Conservation (phyloP, 2,888 invertebrate genomes). For the Chrysopilus asiliformis region DNA sequence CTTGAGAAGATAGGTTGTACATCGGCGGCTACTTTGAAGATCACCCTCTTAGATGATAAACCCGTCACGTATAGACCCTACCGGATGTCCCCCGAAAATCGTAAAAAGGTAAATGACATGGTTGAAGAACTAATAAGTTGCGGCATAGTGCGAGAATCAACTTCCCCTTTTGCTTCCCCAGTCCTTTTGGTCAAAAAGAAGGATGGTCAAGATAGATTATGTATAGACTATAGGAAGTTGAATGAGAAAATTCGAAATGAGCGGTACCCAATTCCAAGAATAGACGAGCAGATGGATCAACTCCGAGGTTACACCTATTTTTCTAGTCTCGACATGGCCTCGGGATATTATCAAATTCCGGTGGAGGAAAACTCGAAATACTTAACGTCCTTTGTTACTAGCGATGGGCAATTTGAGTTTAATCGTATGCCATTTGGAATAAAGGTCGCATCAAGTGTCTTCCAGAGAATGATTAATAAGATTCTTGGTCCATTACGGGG, state of each 20-base stretch:
- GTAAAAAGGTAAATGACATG: background rate
- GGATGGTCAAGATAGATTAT: constrained; percentile 4
- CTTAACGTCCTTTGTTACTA: constrained; percentile 20
- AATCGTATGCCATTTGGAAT: constrained; percentile 10
- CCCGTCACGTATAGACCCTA: background rate
- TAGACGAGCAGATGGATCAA: too few species aligned
- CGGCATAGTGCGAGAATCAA: background rate
- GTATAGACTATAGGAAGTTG: too few species aligned
- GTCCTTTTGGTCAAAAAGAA: constrained; percentile 7
- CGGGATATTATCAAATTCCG: too few species aligned
- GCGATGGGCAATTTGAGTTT: constrained; percentile 16
- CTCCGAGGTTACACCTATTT: constrained; percentile 8
- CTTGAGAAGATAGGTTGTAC: background rate
- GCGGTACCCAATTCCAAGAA: too few species aligned
- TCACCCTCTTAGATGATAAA: background rate
- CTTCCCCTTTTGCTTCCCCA: constrained; percentile 6
- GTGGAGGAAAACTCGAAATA: constrained; percentile 13
- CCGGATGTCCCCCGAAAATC: background rate
- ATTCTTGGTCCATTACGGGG: constrained; percentile 5
- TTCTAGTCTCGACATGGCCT: constrained; percentile 6
- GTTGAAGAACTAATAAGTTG: background rate
- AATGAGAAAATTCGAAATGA: too few species aligned
- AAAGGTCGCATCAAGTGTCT: constrained; percentile 8
- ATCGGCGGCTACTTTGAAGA: background rate
- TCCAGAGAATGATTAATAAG: constrained; percentile 12